Base-by-base conservation (phyloP, 2,888 invertebrate species). In the Perizoma affinitatum region DNA sequence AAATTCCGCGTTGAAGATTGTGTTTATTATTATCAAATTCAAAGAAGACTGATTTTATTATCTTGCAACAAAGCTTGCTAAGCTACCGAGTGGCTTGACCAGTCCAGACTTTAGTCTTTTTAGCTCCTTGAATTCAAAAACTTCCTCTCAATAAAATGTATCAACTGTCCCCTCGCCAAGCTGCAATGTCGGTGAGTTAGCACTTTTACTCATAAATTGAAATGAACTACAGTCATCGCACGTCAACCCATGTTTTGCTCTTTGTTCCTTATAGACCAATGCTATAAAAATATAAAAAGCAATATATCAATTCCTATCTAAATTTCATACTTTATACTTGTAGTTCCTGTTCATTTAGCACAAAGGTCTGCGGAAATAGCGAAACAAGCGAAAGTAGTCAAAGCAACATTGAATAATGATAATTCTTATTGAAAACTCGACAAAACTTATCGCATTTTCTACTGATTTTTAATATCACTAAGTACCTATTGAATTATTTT, bases 181-280 rank as follows among this genome's bases (percentile, higher is more conserved):
- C 49, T 59, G 45, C 43, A 10, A 48, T 36, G 49, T 54, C 44
- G 44, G 44, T 34, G 49, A 44, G 58, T 64, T 53, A 62, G 68
- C 69, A 71, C 72, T 73, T 73, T 71, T 73, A 72, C 70, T 64
- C 67, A 67, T 71, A 74, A 75, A 71, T 73, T 71, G 70, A 73
- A 75, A 77, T 72, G 71, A 72, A 59, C 68, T 67, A 68, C 70
- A 62, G 66, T 72, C 69, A 75, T 69, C 68, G 70, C 67, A 65
- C 64, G 54, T 71, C 66, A 66, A 70, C 68, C 68, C 71, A 68
- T 65, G 64, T 66, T 65, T 64, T 66, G 46, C 42, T 43, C 58
- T 52, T 52, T 58, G 61, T 22, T 22, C 22, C 22, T 22, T 22
- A 22, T 22, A 2, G 1, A 22, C 22, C 64, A 65, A 56, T 66